Conservation (phyloP, 2,113 vertebrate species). For the Coturnix japonica region DNA sequence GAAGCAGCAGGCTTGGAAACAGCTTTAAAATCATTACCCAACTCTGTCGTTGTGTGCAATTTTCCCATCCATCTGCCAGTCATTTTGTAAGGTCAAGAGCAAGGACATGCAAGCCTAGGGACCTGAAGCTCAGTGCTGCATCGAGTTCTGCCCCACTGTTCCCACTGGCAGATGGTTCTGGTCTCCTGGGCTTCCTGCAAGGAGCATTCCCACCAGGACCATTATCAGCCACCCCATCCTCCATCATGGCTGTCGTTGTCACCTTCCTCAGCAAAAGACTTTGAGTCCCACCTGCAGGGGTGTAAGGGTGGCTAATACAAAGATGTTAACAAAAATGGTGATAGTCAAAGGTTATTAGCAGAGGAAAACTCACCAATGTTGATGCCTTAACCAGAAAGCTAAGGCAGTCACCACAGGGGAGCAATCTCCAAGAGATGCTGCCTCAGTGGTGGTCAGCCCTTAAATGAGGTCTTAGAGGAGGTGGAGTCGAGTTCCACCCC, state of each 20-base stretch:
- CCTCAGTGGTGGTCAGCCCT: no score
- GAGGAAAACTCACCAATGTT: no score
- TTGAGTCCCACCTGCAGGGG: neutral
- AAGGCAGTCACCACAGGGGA: no score
- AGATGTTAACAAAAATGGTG: no score
- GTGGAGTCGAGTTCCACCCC: no score
- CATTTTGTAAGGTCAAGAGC: conserved; percentile 3
- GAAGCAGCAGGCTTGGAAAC: conserved; percentile 11
- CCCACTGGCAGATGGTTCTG: neutral
- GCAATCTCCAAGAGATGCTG: no score
- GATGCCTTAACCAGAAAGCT: no score
- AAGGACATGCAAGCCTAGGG: neutral
- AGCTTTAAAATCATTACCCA: neutral
- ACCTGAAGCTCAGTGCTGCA: neutral
- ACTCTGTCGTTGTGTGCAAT: conserved; percentile 17
- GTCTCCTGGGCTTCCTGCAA: neutral
- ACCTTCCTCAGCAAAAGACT: neutral
- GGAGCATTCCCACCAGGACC: fast-evolving
- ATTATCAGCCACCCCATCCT: neutral
- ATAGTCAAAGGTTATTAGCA: no score
- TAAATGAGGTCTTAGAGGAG: no score
- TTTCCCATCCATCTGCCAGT: conserved; percentile 51
- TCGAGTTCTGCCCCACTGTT: neutral
- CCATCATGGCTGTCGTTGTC: neutral
- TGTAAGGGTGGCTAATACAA: no score